Base-by-base conservation (phyloP, 2,797 vertebrate species). In the Apogon hyalosoma region DNA sequence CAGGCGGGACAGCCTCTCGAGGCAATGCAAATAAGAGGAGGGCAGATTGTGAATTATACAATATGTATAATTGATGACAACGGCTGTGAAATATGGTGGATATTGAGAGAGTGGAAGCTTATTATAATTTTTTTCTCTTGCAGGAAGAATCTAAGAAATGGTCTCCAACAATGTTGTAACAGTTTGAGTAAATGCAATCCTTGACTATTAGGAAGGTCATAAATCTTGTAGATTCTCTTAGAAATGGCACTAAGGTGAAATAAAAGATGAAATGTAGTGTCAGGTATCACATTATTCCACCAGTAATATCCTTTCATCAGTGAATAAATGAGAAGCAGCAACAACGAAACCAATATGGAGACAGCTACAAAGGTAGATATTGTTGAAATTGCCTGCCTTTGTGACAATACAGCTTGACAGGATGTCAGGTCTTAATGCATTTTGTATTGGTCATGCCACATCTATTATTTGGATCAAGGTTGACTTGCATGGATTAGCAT, bases 61-160 rank as follows among this genome's bases (percentile, higher is more conserved):
- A 76, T 74, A 82, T 93, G 80, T 85, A 89, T 91, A 90, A 92
- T 90, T 88, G 71, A 90, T 91, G 69, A 63, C 48, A 48, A 56
- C 13, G 18, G 39, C 72, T 78, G 50, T 69, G 59, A 79, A 82
- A 73, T 84, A 60, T 55, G 51, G 40, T 59, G 19, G 39, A 28
- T 52, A 73, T 83, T 82, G 11, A 1, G 58, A 64, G 33, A 48
- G 38, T 75, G 33, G 59, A 63, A 66, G 62, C 69, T 82, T 84
- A 80, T 85, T 83, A 53, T 43, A 8, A 73, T 36, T 56, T 28
- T 59, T 56, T 42, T 36, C 40, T 45, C 54, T 70, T 60, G 46
- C 42, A 58, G 24, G 75, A 68, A 69, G 46, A 63, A 58, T 63
- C 42, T 21, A 16, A 63, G 4, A 53, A 1, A 6, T 10, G 33